Conservation (phyloP, 2,888 invertebrate genomes). For the Hypomecis punctinalis region DNA sequence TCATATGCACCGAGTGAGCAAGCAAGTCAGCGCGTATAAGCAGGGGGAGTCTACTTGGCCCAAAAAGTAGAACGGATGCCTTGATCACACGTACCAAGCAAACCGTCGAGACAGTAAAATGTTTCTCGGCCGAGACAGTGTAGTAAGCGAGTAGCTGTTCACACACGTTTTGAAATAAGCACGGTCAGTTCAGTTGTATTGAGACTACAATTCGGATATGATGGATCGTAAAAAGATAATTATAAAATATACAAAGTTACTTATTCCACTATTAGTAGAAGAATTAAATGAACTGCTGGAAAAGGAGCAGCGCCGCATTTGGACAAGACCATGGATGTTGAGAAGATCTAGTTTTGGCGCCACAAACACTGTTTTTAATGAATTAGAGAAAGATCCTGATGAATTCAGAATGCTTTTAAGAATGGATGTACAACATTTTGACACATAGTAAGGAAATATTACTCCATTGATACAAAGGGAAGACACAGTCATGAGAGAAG, state of each 20-base stretch:
- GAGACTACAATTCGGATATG: constrained; percentile 15
- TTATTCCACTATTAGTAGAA: constrained; percentile 32
- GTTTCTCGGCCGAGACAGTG: constrained; percentile 32
- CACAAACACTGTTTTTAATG: constrained; percentile 26
- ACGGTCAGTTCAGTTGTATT: constrained; percentile 38
- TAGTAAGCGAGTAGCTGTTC: constrained; percentile 33
- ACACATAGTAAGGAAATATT: too few relatives aligned
- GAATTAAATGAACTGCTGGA: constrained; percentile 33
- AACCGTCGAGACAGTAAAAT: constrained; percentile 19
- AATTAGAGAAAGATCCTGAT: constrained; percentile 31
- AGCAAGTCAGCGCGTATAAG: too few relatives aligned
- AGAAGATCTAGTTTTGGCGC: too few relatives aligned
- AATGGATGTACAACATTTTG: constrained; percentile 39
- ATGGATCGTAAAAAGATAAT: constrained; percentile 33
- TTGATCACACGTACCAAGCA: constrained; percentile 25
- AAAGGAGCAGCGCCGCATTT: constrained; percentile 29
- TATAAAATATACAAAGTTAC: constrained; percentile 35
- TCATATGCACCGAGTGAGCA: too few relatives aligned
- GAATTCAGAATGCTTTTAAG: too few relatives aligned
- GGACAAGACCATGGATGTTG: too few relatives aligned
- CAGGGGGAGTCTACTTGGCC: too few relatives aligned
- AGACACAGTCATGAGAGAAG: neutral
- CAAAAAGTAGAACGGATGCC: too few relatives aligned
- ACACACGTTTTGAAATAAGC: constrained; percentile 35
- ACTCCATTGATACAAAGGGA: constrained; percentile 13